Evolutionary conservation across 2,797 vertebrate species (phyloP).

Genomic region (Notolepis coatsorum): DNA sequence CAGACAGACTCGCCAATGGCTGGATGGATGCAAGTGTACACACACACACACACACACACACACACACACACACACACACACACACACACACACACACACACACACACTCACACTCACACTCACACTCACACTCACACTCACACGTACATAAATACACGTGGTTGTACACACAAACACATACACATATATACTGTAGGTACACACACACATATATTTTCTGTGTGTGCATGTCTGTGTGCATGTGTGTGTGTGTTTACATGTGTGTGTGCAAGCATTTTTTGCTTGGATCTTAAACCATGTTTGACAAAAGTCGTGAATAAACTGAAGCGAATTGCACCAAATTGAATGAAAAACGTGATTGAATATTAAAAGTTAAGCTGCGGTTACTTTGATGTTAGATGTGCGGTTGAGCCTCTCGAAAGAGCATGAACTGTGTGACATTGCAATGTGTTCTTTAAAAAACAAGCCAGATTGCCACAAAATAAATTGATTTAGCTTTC

Average conservation of each 20-base stretch:
- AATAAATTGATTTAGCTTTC: slow-evolving; percentile 15
- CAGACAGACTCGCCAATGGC: no score
- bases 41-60: slow-evolving; percentile 1
- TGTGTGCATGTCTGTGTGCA: no score
- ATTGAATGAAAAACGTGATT: neutral
- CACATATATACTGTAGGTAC: no score
- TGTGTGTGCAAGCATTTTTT: neutral
- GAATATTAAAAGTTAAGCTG: neutral
- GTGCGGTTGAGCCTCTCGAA: neutral
- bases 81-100: neutral
- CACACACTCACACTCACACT: neutral
- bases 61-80: neutral
- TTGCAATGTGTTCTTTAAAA: slow-evolving; percentile 10
- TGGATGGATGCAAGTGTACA: no score
- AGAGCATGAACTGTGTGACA: slow-evolving; percentile 3
- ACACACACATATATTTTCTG: no score
- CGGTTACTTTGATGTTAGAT: slow-evolving; percentile 2
- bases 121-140: neutral
- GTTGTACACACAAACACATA: no score
- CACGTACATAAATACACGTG: no score
- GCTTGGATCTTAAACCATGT: no score
- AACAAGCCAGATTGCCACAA: slow-evolving; percentile 13
- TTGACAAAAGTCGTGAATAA: slow-evolving; percentile 34
- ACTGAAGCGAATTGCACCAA: neutral
- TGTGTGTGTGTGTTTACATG: neutral